Conservation (phyloP, 2,797 vertebrate genomes). For the Melanotaenia trifasciata region DNA sequence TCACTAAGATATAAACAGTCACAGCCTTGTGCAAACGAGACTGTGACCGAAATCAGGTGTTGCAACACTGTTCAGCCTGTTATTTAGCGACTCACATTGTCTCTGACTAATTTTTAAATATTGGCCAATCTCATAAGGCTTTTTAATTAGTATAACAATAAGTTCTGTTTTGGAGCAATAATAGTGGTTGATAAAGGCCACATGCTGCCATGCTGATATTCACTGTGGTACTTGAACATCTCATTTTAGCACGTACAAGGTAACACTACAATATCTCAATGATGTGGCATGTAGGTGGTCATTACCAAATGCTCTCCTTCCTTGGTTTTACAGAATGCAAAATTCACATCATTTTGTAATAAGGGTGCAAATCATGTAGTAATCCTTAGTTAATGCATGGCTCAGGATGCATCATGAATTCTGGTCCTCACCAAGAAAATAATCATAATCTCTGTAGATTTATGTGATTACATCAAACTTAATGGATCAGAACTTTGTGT, state of each 20-base stretch:
- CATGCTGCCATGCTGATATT: not conserved
- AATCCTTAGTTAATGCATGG: no score
- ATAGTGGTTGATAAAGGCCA: not conserved
- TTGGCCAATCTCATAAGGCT: not conserved
- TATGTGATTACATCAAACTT: no score
- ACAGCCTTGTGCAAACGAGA: no score
- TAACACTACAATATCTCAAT: not conserved
- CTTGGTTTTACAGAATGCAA: not conserved
- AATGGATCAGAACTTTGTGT: no score
- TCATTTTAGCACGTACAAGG: not conserved
- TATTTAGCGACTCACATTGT: no score
- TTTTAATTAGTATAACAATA: not conserved
- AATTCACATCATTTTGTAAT: no score
- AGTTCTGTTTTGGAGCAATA: not conserved
- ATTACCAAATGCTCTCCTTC: not conserved
- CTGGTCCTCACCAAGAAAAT: no score
- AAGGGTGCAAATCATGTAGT: no score
- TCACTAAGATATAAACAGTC: conserved; percentile 2
- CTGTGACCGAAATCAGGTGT: no score
- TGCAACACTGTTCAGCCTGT: no score
- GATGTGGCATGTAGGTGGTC: not conserved
- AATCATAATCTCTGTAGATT: no score
- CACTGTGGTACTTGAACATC: not conserved
- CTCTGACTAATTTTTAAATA: not conserved
- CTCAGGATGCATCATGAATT: no score